These are phyloP conservation scores for Hipposideros armiger DNA, from an alignment of 2,113 vertebrate species.

Conservation along the genomic window DNA sequence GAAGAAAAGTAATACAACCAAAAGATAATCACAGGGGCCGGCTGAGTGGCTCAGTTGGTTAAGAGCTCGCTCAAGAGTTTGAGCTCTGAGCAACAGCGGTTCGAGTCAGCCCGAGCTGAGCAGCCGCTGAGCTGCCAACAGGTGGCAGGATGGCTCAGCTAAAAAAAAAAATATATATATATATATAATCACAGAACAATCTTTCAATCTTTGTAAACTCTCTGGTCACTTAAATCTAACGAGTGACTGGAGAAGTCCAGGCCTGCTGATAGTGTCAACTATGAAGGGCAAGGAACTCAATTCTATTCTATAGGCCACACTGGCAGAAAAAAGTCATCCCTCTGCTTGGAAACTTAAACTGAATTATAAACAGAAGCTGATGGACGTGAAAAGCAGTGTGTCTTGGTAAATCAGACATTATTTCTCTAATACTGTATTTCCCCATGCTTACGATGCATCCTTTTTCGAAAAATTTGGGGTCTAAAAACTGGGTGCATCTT, in stretches of 20 bases:
- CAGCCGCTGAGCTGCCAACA: no score
- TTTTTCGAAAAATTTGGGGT: no score
- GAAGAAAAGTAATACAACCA: constrained; percentile 45
- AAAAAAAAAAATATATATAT: no score
- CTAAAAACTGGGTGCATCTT: no score
- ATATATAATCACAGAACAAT: constrained; percentile 33
- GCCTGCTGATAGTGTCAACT: not conserved
- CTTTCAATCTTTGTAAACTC: constrained; percentile 61
- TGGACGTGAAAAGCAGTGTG: not conserved
- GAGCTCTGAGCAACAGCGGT: no score
- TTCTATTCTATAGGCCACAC: not conserved
- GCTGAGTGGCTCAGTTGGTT: no score
- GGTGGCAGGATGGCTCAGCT: no score
- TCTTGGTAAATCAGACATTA: not conserved
- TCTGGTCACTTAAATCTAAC: constrained; percentile 63
- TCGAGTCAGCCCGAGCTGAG: no score
- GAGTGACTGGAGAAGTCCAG: not conserved
- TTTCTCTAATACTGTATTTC: not conserved
- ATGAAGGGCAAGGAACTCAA: not conserved
- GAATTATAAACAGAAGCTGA: constrained; percentile 39
- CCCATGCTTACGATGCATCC: no score
- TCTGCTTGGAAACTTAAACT: not conserved
- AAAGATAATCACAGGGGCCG: not conserved
- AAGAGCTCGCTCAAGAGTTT: no score
- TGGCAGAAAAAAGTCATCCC: not conserved